A percentile compares a stretch with the other conserved stretches of the same genome.
phyloP scores from a whole-genome alignment of 2,113 vertebrate species.

The Tragelaphus imberbis region DNA sequence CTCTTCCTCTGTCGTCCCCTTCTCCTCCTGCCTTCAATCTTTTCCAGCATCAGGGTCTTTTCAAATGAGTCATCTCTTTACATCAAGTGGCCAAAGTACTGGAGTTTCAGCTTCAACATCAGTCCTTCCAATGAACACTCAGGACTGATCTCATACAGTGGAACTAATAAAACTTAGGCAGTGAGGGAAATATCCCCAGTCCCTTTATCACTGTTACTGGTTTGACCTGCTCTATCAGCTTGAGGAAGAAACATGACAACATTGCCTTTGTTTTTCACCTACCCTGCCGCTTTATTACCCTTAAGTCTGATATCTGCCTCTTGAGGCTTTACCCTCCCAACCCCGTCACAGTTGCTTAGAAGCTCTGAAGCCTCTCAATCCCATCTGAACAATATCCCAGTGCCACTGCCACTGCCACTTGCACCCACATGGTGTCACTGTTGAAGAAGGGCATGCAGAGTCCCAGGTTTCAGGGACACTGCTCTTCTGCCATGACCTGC shows the following conservation, averaged over 20 bases:
- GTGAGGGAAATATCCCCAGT: neutral
- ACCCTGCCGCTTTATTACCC: neutral
- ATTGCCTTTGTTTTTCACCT: neutral
- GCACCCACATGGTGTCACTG: neutral
- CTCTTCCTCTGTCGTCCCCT: neutral
- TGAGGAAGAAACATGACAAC: neutral
- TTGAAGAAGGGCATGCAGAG: neutral
- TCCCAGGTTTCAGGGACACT: neutral
- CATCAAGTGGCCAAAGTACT: neutral
- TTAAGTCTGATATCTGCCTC: neutral
- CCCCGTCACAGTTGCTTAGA: neutral
- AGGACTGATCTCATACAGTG: neutral
- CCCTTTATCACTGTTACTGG: neutral
- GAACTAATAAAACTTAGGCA: neutral
- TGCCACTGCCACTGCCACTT: rapidly evolving
- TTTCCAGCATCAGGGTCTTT: neutral
- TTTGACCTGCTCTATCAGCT: slow-evolving; percentile 21
- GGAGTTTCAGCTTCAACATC: neutral
- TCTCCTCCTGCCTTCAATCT: neutral
- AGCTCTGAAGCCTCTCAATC: neutral
- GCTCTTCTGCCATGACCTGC: neutral
- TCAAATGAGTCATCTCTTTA: neutral
- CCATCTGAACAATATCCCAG: rapidly evolving
- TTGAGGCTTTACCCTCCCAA: neutral
- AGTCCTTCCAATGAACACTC: neutral